Evolutionary conservation across 2,113 vertebrate genomes (phyloP).

Genomic region (Apistogramma diplotaenia): DNA sequence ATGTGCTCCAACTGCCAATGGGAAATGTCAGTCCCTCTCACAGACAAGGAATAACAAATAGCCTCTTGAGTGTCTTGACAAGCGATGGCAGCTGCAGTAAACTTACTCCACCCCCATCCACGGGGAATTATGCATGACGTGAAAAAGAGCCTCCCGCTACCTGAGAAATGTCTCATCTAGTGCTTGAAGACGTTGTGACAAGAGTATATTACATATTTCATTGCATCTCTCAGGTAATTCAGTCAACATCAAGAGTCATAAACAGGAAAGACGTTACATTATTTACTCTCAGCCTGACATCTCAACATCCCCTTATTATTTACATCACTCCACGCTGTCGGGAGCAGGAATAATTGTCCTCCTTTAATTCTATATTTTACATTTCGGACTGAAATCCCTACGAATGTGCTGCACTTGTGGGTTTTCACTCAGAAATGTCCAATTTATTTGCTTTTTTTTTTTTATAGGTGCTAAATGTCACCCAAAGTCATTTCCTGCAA

Average conservation of each 20-base stretch:
- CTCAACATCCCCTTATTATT: constrained; percentile 16
- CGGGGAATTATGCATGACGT: constrained; percentile 40
- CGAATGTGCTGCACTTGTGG: not conserved
- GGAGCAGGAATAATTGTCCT: not conserved
- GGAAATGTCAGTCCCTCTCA: constrained; percentile 55
- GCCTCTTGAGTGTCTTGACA: constrained; percentile 56
- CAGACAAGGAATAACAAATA: constrained; percentile 65
- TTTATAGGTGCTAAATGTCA: constrained; percentile 5
- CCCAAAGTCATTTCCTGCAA: not conserved
- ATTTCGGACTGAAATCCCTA: not conserved
- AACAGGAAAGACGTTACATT: constrained; percentile 20
- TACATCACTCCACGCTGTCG: not conserved
- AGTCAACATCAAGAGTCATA: constrained; percentile 15
- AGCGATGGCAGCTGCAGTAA: constrained; percentile 24
- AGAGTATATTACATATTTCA: constrained; percentile 49
- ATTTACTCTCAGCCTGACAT: constrained; percentile 31
- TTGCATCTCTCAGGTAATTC: constrained; percentile 23
- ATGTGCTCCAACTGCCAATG: constrained; percentile 63
- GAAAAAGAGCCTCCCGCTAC: constrained; percentile 15
- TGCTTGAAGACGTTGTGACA: constrained; percentile 36
- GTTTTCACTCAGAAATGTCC: not conserved
- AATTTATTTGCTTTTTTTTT: not conserved
- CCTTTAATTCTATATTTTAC: constrained; percentile 1
- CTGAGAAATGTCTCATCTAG: constrained; percentile 38
- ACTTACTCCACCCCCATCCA: constrained; percentile 5